Base-by-base conservation (phyloP, 2,888 invertebrate genomes). In the Scaptomyza cyrtandrae region DNA sequence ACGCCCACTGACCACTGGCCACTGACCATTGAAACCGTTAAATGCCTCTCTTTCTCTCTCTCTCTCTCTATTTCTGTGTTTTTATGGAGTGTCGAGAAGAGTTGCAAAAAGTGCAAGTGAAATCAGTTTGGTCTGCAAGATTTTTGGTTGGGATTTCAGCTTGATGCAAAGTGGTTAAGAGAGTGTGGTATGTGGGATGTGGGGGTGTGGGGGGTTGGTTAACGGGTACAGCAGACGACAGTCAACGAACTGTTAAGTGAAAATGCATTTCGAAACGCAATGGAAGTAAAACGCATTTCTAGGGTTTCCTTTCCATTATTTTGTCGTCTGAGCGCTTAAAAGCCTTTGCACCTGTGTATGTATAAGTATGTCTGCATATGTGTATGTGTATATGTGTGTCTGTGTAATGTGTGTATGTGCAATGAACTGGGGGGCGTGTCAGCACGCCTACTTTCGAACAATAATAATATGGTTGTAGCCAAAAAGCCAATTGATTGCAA, bases 201-300 rank as follows among this genome's bases (percentile, higher is more conserved):
- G n/a, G n/a, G 13, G 13, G 19, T n/a, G 44, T n/a, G 11, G 10
- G 16, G 16, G 11, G 11, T 1, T n/a, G 6, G 14, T 13, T 13
- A 13, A 19, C 1, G 14, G 19, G 6, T 14, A n/a, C 31, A 41
- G 35, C 62, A 54, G 50, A 45, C 55, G 56, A 33, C 63, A 53
- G 76, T 84, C 81, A 82, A 81, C 55, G 87, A 81, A 82, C 87
- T 81, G 69, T 46, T 10, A 54, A 76, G 80, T 66, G 70, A 55
- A 64, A 73, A 81, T 75, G 78, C 75, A 76, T 78, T 78, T 78
- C 56, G 44, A 54, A 61, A 27, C 43, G 67, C 62, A 60, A 62
- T 44, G 60, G 54, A 19, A 68, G 55, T 41, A 37, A 45, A 63
- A 80, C 75, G 81, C 87, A 86, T 70, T 81, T 83, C 62, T 77